Conservation (phyloP, 2,888 invertebrate genomes). For the Desoria tigrina region DNA sequence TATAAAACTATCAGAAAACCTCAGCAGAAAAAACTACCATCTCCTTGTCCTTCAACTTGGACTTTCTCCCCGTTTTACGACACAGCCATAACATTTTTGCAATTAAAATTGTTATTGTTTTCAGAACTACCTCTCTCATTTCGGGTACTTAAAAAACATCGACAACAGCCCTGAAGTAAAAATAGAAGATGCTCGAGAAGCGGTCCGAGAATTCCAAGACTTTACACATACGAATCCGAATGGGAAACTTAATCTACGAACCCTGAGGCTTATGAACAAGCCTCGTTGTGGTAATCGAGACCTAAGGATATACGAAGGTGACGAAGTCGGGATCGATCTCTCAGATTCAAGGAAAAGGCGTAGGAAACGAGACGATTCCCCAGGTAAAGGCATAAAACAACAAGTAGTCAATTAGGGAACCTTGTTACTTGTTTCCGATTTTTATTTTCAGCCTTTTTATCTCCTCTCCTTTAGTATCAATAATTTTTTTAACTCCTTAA, state of each 20-base stretch:
- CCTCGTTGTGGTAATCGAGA: conserved; percentile 44
- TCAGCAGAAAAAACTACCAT: too few relatives aligned
- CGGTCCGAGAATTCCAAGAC: conserved; percentile 40
- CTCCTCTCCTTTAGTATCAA: background rate
- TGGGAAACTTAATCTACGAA: conserved; percentile 35
- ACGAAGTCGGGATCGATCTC: conserved; percentile 19
- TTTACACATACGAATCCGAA: conserved; percentile 36
- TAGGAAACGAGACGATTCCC: conserved; percentile 8
- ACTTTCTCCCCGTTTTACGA: too few relatives aligned
- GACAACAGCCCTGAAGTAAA: conserved; percentile 61
- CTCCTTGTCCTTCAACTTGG: too few relatives aligned
- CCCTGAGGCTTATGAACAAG: conserved; percentile 37
- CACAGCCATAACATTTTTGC: too few relatives aligned
- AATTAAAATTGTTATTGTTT: too few relatives aligned
- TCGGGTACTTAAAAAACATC: conserved; percentile 46
- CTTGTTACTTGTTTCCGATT: background rate
- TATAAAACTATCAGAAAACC: too few relatives aligned
- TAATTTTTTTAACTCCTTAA: too few relatives aligned
- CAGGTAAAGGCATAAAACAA: too few relatives aligned
- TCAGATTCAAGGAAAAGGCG: background rate
- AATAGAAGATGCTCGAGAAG: conserved; percentile 35
- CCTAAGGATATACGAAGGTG: conserved; percentile 58
- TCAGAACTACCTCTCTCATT: conserved; percentile 44
- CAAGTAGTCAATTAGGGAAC: too few relatives aligned
- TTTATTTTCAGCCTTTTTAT: background rate